Conservation (phyloP, 1,140 invertebrate genomes). For the Plodia interpunctella region DNA sequence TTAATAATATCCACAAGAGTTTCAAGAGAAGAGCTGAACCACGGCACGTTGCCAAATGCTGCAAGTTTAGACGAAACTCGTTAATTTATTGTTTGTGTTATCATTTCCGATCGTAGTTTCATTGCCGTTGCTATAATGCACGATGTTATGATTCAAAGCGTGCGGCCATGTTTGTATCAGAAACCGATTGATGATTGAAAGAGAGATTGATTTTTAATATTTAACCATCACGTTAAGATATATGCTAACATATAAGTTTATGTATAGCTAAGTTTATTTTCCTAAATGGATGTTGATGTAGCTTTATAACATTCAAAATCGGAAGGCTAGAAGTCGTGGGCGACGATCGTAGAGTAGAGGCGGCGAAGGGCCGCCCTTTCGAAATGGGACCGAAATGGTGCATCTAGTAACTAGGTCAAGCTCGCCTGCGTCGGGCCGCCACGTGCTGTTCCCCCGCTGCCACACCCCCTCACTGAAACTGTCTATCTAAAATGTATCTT, state of each 20-base stretch:
- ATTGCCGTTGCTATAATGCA: too few species aligned
- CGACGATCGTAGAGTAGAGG: slow-evolving; percentile 23
- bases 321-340: not conserved
- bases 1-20: slow-evolving; percentile 1
- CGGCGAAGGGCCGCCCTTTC: slow-evolving; percentile 47
- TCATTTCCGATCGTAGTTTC: too few species aligned
- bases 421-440: slow-evolving; percentile 59
- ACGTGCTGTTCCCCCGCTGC: slow-evolving; percentile 52
- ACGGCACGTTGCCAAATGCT: slow-evolving; percentile 33
- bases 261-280: too few species aligned
- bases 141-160: too few species aligned
- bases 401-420: slow-evolving; percentile 71
- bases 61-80: slow-evolving; percentile 26
- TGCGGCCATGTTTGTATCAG: too few species aligned
- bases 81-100: too few species aligned
- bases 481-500: slow-evolving; percentile 20
- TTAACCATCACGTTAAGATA: too few species aligned
- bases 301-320: not conserved
- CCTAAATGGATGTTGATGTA: too few species aligned
- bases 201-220: too few species aligned
- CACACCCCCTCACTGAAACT: slow-evolving; percentile 14
- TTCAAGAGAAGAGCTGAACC: slow-evolving; percentile 11
- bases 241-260: too few species aligned
- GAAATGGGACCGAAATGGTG: slow-evolving; percentile 63
- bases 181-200: too few species aligned